Conservation (phyloP, 2,113 vertebrate species). For the Xyrauchen texanus region DNA sequence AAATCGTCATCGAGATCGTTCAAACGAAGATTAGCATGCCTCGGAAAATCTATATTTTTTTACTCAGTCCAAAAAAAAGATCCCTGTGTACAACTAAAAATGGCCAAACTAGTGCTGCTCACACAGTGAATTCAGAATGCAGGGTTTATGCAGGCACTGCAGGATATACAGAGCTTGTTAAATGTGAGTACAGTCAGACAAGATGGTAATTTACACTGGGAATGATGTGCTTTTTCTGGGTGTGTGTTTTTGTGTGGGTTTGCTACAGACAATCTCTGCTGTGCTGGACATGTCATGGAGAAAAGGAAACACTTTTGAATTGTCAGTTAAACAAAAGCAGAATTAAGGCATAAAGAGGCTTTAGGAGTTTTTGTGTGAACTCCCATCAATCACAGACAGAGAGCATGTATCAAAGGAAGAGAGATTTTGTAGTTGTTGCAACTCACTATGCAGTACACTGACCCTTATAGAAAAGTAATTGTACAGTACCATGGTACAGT, state of each 20-base stretch:
- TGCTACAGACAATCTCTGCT: constrained; percentile 2
- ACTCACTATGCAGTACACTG: too few species aligned
- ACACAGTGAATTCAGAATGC: too few species aligned
- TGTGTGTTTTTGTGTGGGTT: constrained; percentile 7
- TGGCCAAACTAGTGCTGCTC: too few species aligned
- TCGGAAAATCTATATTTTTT: too few species aligned
- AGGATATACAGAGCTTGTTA: constrained; percentile 29
- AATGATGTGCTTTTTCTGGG: not conserved
- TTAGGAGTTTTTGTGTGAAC: not conserved
- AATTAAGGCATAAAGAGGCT: not conserved
- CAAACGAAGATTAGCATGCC: too few species aligned
- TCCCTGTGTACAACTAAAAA: too few species aligned
- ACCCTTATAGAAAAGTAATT: too few species aligned
- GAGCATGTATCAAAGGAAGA: too few species aligned
- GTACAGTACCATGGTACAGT: too few species aligned
- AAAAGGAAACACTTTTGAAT: constrained; percentile 28
- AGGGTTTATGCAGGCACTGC: constrained; percentile 13
- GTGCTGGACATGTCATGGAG: constrained; percentile 19
- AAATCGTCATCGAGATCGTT: too few species aligned
- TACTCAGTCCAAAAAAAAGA: too few species aligned
- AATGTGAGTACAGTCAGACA: constrained; percentile 31
- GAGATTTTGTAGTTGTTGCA: too few species aligned
- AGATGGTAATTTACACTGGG: constrained; percentile 16
- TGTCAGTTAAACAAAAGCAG: constrained; percentile 30
- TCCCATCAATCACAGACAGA: constrained; percentile 12